These are phyloP conservation scores for Eupsilia transversa DNA, from an alignment of 2,888 invertebrate species.

Conservation along the genomic window DNA sequence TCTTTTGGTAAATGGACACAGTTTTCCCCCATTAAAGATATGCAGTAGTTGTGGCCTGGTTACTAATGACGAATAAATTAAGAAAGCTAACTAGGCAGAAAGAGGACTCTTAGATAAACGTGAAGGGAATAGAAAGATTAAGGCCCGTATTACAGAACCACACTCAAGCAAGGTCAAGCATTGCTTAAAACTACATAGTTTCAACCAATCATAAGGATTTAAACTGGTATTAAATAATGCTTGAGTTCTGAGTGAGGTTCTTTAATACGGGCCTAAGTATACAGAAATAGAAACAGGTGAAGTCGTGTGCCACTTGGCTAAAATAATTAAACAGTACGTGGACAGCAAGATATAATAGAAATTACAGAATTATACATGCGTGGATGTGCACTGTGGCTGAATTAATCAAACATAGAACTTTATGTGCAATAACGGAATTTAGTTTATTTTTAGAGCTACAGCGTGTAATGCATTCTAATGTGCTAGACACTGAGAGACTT, in stretches of 20 bases:
- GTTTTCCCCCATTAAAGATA: conserved; percentile 39
- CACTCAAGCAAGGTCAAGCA: too few species aligned
- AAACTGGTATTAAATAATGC: too few species aligned
- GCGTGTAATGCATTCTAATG: conserved; percentile 24
- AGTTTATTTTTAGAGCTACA: conserved; percentile 6
- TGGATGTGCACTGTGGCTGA: not conserved
- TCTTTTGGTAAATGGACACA: not conserved
- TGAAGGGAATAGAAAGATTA: conserved; percentile 30
- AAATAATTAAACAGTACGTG: conserved; percentile 50
- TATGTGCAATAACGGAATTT: conserved; percentile 31
- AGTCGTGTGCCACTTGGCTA: conserved; percentile 16
- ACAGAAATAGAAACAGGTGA: conserved; percentile 17
- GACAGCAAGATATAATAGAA: conserved; percentile 15
- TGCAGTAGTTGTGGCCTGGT: conserved; percentile 51
- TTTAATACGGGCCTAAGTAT: too few species aligned
- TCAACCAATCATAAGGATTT: too few species aligned
- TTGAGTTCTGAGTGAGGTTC: too few species aligned
- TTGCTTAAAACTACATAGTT: too few species aligned
- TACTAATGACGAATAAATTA: conserved; percentile 63
- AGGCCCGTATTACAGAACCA: too few species aligned
- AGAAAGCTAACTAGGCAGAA: conserved; percentile 24
- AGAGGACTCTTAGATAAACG: conserved; percentile 31
- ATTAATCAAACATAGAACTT: conserved; percentile 30
- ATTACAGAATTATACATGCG: conserved; percentile 23
- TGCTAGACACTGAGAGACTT: not conserved